phyloP scores from a whole-genome alignment of 2,888 invertebrate genomes.

The Metalampra italica region DNA sequence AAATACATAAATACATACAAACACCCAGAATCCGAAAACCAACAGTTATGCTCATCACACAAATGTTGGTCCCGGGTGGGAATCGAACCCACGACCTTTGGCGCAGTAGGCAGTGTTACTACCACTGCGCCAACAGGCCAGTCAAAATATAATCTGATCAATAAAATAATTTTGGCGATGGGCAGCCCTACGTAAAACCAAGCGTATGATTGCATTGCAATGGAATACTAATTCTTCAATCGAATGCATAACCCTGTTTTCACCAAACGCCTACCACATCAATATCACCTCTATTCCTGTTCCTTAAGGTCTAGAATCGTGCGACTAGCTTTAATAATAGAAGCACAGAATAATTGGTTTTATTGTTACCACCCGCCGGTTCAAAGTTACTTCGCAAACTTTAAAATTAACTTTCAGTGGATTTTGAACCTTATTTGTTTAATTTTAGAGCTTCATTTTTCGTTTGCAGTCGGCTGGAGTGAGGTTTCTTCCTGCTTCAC shows the following conservation, averaged over 20 bases:
- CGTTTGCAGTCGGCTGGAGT: constrained; percentile 19
- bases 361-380: constrained; percentile 74
- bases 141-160: background rate
- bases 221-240: constrained; percentile 65
- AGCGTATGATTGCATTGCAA: constrained; percentile 55
- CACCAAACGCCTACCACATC: constrained; percentile 5
- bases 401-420: constrained; percentile 10
- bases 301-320: constrained; percentile 32
- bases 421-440: constrained; percentile 14
- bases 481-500: constrained; percentile 1
- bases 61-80: too few species aligned
- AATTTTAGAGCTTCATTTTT: constrained; percentile 16
- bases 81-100: too few species aligned
- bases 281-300: constrained; percentile 25
- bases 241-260: constrained; percentile 39
- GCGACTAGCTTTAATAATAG: constrained; percentile 38
- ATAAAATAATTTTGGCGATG: background rate
- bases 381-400: constrained; percentile 47
- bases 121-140: too few species aligned
- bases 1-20: too few species aligned
- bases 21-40: too few species aligned
- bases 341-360: constrained; percentile 58
- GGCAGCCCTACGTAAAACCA: constrained; percentile 40
- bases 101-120: too few species aligned
- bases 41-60: too few species aligned